These are phyloP conservation scores for Tachina fera DNA, from an alignment of 2,888 invertebrate genomes.

Conservation along the genomic window DNA sequence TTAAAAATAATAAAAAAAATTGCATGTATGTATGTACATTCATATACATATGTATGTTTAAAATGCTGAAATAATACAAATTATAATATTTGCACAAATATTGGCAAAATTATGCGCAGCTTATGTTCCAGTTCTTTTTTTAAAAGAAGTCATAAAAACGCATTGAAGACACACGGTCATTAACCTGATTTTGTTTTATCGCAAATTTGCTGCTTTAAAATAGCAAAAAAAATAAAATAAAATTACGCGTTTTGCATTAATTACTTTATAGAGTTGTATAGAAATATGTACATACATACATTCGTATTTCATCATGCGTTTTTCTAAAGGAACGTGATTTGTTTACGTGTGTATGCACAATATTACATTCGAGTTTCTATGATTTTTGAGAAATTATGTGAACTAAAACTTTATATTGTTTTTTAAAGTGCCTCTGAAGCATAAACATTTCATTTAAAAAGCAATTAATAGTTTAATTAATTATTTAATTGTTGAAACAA, in stretches of 20 bases:
- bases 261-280: not conserved
- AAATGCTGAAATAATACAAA: not conserved
- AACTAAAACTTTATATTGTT: constrained; percentile 3
- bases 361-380: not conserved
- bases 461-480: constrained; percentile 15
- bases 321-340: constrained; percentile 13
- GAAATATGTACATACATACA: not conserved
- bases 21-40: too few species aligned
- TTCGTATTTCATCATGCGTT: not conserved
- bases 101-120: not conserved
- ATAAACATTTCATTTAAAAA: constrained; percentile 1
- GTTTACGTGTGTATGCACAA: not conserved
- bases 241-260: not conserved
- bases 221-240: not conserved
- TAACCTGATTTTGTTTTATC: constrained; percentile 46
- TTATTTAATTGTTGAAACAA: constrained; percentile 14
- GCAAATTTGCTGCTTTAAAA: too few species aligned
- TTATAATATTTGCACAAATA: constrained; percentile 3
- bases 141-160: constrained; percentile 21
- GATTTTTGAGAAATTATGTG: constrained; percentile 2
- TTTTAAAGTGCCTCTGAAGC: not conserved
- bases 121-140: constrained; percentile 10
- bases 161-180: constrained; percentile 23
- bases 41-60: too few species aligned
- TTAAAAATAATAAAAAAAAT: too few species aligned